Conservation (phyloP, 2,113 vertebrate species). For the Notechis scutatus region DNA sequence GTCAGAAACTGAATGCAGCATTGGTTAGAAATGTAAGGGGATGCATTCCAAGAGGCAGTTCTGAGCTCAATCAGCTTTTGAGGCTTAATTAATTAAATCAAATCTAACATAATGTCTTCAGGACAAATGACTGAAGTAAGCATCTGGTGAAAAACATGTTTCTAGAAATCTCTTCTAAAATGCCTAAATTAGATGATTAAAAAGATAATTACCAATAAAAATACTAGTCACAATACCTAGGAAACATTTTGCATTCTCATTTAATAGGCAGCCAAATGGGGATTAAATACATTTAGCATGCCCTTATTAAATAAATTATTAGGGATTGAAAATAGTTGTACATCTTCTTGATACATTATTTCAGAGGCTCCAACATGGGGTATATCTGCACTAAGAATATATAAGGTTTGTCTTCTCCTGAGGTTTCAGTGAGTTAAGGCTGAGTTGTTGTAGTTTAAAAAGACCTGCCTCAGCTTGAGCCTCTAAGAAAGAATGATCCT, state of each 20-base stretch:
- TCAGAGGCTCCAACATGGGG: background rate
- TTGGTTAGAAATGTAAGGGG: background rate
- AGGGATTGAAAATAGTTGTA: background rate
- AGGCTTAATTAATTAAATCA: background rate
- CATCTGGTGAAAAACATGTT: background rate
- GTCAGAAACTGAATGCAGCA: background rate
- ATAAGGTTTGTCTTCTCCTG: background rate
- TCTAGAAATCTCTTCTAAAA: background rate
- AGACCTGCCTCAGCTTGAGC: background rate
- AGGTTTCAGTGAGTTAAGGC: background rate
- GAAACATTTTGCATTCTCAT: background rate
- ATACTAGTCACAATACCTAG: background rate
- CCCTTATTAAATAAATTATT: background rate
- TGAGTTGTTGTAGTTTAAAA: background rate
- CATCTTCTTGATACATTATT: background rate
- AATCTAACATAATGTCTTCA: background rate
- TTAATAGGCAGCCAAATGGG: background rate
- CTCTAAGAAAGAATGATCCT: background rate
- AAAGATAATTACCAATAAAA: background rate
- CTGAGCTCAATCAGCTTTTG: background rate
- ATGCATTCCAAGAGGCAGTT: background rate
- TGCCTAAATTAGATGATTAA: background rate
- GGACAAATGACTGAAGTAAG: background rate
- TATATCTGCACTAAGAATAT: background rate
- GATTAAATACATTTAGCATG: background rate